Percentiles rank a stretch among this genome's conserved stretches.
These are phyloP conservation scores for Lampropteryx suffumata DNA, from an alignment of 2,888 invertebrate genomes.

Conservation along the genomic window DNA sequence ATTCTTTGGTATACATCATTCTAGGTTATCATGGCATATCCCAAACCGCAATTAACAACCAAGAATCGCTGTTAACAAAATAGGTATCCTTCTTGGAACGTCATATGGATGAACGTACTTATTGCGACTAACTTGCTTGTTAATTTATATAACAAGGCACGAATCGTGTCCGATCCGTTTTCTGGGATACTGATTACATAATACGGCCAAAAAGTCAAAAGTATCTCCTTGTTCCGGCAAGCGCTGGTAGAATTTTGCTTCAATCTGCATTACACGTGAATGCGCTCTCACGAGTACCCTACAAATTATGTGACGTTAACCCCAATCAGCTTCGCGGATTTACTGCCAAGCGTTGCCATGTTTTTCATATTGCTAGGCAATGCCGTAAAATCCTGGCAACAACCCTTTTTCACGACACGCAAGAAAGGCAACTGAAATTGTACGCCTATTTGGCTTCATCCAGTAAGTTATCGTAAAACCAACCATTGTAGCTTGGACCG, in stretches of 20 bases:
- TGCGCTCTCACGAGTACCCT: slow-evolving; percentile 17
- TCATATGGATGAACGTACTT: too few species aligned
- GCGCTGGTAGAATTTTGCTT: background rate
- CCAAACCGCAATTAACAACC: too few species aligned
- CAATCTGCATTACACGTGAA: slow-evolving; percentile 11
- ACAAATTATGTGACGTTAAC: slow-evolving; percentile 40
- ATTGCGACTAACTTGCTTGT: too few species aligned
- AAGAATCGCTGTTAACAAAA: too few species aligned
- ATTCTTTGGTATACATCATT: too few species aligned
- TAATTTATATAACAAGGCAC: too few species aligned
- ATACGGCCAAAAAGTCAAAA: too few species aligned
- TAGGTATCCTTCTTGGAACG: too few species aligned
- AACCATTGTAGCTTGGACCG: background rate
- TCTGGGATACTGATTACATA: too few species aligned
- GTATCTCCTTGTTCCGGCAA: background rate
- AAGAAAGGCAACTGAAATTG: slow-evolving; percentile 18
- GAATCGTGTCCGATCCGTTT: too few species aligned
- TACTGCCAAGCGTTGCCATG: slow-evolving; percentile 29
- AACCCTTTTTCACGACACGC: slow-evolving; percentile 22
- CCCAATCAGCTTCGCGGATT: slow-evolving; percentile 38
- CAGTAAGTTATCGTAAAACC: slow-evolving; percentile 18
- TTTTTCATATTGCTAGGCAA: slow-evolving; percentile 26
- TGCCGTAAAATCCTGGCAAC: slow-evolving; percentile 21
- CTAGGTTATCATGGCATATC: too few species aligned
- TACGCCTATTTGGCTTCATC: slow-evolving; percentile 12